Evolutionary conservation across 2,113 vertebrate species (phyloP), one percentile per base, ranked within the genome.

Genomic region (Dermatemys mawii): DNA sequence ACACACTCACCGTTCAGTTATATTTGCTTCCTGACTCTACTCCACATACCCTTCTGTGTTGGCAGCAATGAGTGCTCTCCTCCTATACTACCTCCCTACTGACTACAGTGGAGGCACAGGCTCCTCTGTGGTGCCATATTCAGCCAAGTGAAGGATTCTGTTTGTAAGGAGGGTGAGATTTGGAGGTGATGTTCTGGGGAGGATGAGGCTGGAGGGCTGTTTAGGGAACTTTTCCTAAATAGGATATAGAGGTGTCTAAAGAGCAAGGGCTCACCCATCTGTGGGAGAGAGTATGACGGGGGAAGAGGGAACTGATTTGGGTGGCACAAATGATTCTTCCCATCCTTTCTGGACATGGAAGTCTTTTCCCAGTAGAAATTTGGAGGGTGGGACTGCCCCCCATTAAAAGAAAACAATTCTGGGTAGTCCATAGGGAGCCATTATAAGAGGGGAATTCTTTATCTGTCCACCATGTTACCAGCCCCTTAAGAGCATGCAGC

Each of bases 91-190:
- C 54, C 83, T 95, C 60, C 35, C 35, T 63, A 17, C 57, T 63
- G 57, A 63, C 32, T 0, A 5, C 79, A 91, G 90, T 81, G 91
- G 81, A 88, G 93, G 86, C 94, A 95, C 90, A 95, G 91, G 94
- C 89, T 57, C 27, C 55, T 35, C 13, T 63, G 57, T 16, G 57
- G 32, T 35, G 13, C 57, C 57, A 63, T 14, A 7, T 35, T 63
- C 57, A 35, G 14, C 57, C 57, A 63, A 8, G 3, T 35, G 57
- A 29, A 63, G 57, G 55, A 35, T 35, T 35, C 32, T 32, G 13
- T 32, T 35, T 35, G 14, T 27, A 63, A 63, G 29, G 13, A 63
- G 57, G 57, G 14, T 81, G 7, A 60, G 19, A 86, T 73, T 73
- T 88, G 7, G n/a, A 1, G 44, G 1, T 55, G 93, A 82, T 49